Conservation (phyloP, 2,113 vertebrate species). For the Ia io region DNA sequence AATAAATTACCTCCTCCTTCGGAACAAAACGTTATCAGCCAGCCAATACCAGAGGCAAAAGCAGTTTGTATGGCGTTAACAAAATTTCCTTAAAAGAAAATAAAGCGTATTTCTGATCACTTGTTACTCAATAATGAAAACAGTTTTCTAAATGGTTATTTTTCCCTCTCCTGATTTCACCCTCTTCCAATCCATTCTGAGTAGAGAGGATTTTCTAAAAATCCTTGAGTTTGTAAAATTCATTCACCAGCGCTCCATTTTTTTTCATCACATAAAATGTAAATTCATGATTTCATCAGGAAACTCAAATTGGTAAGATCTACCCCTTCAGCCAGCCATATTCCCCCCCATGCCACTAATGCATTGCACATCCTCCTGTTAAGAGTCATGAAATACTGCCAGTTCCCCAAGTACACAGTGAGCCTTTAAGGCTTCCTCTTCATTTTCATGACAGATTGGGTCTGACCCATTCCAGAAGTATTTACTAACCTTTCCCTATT, state of each 20-base stretch:
- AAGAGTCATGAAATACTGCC: not conserved
- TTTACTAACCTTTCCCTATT: not conserved
- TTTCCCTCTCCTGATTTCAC: not conserved
- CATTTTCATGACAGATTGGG: not conserved
- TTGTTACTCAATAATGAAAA: not conserved
- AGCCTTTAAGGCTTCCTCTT: not conserved
- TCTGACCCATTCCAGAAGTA: conserved; percentile 2
- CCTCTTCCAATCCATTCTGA: not conserved
- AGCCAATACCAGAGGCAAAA: conserved; percentile 89
- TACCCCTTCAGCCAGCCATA: not conserved
- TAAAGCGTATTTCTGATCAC: conserved; percentile 60
- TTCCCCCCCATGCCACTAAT: not conserved
- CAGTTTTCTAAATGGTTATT: not conserved
- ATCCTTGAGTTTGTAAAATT: not conserved
- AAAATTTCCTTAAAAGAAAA: conserved; percentile 88
- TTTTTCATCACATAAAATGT: not conserved
- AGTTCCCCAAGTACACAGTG: not conserved
- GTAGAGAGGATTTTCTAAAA: conserved; percentile 11
- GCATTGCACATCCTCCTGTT: not conserved
- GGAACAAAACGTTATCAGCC: conserved; percentile 95
- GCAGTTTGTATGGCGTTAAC: conserved; percentile 90
- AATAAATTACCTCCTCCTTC: conserved; percentile 88
- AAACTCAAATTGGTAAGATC: not conserved
- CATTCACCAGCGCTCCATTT: not conserved
- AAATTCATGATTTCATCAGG: conserved; percentile 27